Conservation (phyloP, 2,113 vertebrate genomes). For the human region DNA sequence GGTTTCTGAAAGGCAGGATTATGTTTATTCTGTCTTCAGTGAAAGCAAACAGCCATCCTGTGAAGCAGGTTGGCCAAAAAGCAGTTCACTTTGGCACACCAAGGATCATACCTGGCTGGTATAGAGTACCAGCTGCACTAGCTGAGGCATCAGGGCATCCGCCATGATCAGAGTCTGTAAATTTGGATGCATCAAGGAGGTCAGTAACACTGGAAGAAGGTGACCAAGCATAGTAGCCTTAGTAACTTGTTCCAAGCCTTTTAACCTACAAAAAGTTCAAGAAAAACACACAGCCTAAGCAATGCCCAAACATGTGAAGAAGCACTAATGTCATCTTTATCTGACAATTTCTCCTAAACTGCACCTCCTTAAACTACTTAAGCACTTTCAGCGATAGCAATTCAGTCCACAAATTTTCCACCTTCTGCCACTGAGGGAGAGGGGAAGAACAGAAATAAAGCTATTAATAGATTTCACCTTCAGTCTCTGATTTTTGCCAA, state of each 20-base stretch:
- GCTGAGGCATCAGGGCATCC: constrained; percentile 97
- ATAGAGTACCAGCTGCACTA: constrained; percentile 97
- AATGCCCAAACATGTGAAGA: not conserved
- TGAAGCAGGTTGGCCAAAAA: fast-evolving
- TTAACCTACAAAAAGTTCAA: constrained; percentile 87
- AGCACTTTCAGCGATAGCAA: not conserved
- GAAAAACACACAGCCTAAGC: constrained; percentile 33
- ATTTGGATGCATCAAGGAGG: constrained; percentile 98
- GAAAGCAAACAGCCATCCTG: fast-evolving
- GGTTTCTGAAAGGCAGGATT: not conserved
- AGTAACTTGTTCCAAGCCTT: constrained; percentile 97
- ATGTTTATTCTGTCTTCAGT: not conserved
- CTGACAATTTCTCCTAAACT: not conserved
- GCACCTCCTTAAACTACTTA: not conserved
- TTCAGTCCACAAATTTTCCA: not conserved
- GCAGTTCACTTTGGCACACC: too few species aligned
- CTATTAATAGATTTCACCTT: not conserved
- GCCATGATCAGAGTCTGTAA: constrained; percentile 95
- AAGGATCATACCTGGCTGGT: constrained; percentile 92
- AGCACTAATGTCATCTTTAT: not conserved
- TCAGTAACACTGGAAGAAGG: constrained; percentile 95
- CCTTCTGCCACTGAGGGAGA: not conserved
- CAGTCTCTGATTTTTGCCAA: not conserved
- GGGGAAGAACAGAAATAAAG: not conserved
- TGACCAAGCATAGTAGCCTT: constrained; percentile 99